phyloP scores from a whole-genome alignment of 2,113 vertebrate species.

The Motacilla tschutschensis region DNA sequence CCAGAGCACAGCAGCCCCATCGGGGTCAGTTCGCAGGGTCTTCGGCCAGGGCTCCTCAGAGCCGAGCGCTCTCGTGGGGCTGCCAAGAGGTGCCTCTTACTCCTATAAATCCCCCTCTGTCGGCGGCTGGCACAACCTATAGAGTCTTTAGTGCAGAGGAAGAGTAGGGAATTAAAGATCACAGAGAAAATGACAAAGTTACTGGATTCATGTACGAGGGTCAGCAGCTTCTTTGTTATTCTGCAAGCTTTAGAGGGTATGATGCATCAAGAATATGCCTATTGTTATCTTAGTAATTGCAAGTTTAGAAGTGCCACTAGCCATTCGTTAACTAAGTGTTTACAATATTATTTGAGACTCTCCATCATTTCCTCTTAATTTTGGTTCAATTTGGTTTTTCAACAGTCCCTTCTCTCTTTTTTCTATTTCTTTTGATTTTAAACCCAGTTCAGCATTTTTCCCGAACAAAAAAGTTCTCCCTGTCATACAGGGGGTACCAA shows the following conservation, averaged over 20 bases:
- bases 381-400: neutral
- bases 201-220: accelerated
- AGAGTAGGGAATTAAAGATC: neutral
- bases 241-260: neutral
- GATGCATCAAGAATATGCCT: accelerated
- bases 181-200: neutral
- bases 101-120: constrained; percentile 89
- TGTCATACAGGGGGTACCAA: neutral
- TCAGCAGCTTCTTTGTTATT: neutral
- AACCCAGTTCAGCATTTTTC: neutral
- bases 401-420: neutral
- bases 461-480: neutral
- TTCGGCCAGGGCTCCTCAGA: neutral
- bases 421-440: neutral
- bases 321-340: neutral
- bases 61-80: neutral
- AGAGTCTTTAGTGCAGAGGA: constrained; percentile 78
- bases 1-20: neutral
- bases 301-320: neutral
- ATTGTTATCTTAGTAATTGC: neutral
- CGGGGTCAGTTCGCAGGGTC: neutral
- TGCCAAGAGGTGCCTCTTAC: neutral
- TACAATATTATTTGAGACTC: neutral
- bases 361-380: neutral
- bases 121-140: constrained; percentile 92